These are phyloP conservation scores for Cotesia congregata DNA, from an alignment of 2,888 invertebrate species.

Conservation along the genomic window DNA sequence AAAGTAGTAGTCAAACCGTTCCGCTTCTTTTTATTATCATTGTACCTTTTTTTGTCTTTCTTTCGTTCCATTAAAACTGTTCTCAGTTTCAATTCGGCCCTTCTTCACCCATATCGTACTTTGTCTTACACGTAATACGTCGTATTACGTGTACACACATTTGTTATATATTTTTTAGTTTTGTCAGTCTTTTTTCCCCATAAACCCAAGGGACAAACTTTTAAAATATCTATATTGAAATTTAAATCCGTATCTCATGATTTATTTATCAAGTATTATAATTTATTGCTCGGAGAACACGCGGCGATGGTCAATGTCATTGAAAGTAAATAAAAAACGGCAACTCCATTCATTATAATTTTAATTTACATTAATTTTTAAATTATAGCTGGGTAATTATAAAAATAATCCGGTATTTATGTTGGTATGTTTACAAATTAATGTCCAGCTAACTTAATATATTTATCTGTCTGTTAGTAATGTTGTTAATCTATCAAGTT, in stretches of 20 bases:
- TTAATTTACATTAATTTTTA: background rate
- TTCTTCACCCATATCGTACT: constrained; percentile 14
- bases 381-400: background rate
- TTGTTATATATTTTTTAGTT: background rate
- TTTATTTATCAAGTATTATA: constrained; percentile 1
- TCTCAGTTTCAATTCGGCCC: constrained; percentile 51
- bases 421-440: background rate
- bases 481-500: constrained; percentile 21
- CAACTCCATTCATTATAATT: background rate
- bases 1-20: constrained; percentile 47
- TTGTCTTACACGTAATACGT: background rate
- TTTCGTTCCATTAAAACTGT: constrained; percentile 55
- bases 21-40: background rate
- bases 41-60: constrained; percentile 35
- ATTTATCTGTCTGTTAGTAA: background rate
- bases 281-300: background rate
- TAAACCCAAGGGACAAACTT: background rate
- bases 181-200: background rate
- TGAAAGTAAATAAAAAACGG: background rate
- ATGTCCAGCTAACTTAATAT: background rate
- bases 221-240: constrained; percentile 1
- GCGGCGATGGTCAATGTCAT: background rate
- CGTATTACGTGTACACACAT: background rate
- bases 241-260: constrained; percentile 1
- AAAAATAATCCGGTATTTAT: background rate